A percentile compares a stretch with the other conserved stretches of the same genome.
phyloP scores from a whole-genome alignment of 2,888 invertebrate genomes.

The Antitype chi region DNA sequence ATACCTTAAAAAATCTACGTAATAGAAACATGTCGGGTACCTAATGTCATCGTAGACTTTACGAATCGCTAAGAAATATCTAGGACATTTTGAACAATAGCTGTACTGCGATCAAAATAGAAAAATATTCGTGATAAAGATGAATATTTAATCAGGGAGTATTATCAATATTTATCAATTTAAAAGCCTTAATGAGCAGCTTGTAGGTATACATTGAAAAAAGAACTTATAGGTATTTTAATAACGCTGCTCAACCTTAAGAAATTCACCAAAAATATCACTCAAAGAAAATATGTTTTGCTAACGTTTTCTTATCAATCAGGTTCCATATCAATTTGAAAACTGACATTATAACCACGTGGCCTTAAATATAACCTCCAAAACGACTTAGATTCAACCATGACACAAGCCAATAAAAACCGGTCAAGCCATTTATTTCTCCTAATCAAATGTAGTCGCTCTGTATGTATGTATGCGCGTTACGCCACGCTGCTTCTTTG shows the following conservation, averaged over 20 bases:
- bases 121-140: neutral
- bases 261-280: neutral
- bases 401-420: conserved; percentile 2
- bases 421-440: conserved; percentile 21
- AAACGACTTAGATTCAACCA: neutral
- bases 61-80: neutral
- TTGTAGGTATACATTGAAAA: neutral
- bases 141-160: too few relatives aligned
- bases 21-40: neutral
- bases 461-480: conserved; percentile 39
- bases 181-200: neutral
- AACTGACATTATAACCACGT: neutral
- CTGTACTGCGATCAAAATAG: neutral
- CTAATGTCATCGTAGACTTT: neutral
- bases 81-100: neutral
- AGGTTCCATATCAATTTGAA: neutral
- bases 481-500: conserved; percentile 33
- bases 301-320: neutral
- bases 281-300: neutral
- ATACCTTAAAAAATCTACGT: neutral
- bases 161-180: too few relatives aligned
- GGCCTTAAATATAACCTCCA: neutral
- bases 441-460: conserved; percentile 41
- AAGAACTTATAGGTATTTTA: neutral
- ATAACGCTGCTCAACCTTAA: neutral